A percentile compares a stretch with the other conserved stretches of the same genome.
Evolutionary conservation across 2,797 vertebrate species (phyloP).

Genomic region (Phylloscopus collybita): DNA sequence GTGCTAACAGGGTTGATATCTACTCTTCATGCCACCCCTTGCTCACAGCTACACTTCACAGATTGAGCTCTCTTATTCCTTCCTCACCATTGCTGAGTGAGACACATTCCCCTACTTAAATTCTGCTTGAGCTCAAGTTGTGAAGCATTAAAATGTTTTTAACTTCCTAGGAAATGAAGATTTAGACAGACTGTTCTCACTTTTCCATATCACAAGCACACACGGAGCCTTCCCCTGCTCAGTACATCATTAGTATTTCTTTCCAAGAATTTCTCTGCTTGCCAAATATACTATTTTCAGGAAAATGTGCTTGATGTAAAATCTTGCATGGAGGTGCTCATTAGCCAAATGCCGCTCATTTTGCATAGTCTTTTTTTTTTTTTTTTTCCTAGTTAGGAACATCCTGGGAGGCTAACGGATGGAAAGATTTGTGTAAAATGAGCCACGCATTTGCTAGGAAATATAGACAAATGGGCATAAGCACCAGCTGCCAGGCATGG

Average conservation of each 20-base stretch:
- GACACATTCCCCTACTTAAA: slow-evolving; percentile 18
- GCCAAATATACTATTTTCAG: slow-evolving; percentile 1
- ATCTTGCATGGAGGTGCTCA: not conserved
- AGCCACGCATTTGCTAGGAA: not conserved
- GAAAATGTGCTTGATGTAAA: slow-evolving; percentile 37
- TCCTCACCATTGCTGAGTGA: not conserved
- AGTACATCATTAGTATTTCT: not conserved
- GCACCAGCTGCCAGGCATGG: not conserved
- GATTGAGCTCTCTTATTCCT: not conserved
- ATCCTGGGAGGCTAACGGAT: not conserved
- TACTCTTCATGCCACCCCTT: not conserved
- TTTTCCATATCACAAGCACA: not conserved
- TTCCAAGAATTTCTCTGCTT: slow-evolving; percentile 35
- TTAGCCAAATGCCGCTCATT: not conserved
- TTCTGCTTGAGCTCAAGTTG: slow-evolving; percentile 35
- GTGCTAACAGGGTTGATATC: not conserved
- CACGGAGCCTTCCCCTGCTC: not conserved
- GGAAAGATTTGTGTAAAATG: not conserved
- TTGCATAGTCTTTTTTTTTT: not conserved
- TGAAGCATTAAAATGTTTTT: slow-evolving; percentile 1
- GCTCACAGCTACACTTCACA: not conserved
- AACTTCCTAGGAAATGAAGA: slow-evolving; percentile 26
- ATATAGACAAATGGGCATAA: not conserved
- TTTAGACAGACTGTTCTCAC: not conserved
- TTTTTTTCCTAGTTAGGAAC: not conserved